A percentile compares a stretch with the other conserved stretches of the same genome.
phyloP scores from a whole-genome alignment of 2,797 vertebrate species.

The Petrocephalus schoutedeni region DNA sequence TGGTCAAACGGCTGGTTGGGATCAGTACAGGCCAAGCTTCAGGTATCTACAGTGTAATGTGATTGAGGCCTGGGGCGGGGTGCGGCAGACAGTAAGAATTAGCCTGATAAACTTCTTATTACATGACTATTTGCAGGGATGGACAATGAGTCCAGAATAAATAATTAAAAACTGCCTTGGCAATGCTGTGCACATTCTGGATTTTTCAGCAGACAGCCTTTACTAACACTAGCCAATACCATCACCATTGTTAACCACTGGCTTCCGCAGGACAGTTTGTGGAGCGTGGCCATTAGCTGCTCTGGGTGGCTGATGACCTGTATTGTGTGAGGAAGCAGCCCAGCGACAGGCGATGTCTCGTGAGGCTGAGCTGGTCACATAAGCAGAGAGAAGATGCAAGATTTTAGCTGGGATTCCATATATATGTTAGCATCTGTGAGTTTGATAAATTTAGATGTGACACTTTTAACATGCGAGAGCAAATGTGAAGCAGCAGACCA shows the following conservation, averaged over 20 bases:
- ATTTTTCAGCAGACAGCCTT: neutral
- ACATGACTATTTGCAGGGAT: neutral
- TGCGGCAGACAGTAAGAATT: neutral
- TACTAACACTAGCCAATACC: neutral
- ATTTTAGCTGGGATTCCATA: neutral
- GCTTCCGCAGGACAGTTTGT: neutral
- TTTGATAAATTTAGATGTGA: neutral
- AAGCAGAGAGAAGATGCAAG: neutral
- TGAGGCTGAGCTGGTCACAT: neutral
- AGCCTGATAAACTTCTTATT: neutral
- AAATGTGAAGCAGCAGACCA: neutral
- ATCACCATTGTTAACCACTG: neutral
- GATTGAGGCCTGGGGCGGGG: neutral
- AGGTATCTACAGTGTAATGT: neutral
- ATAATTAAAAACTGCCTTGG: neutral
- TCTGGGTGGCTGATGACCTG: neutral
- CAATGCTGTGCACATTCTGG: neutral
- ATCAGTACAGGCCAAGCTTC: neutral
- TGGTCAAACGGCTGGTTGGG: neutral
- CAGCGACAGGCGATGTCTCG: neutral
- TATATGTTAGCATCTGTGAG: neutral
- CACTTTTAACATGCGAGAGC: neutral
- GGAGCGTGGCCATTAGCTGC: neutral
- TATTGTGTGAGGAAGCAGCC: neutral
- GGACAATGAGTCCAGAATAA: neutral